These are phyloP conservation scores for Umimayanthus chanpuru DNA, from an alignment of 92 coral and sea anemone species.

Conservation along the genomic window DNA sequence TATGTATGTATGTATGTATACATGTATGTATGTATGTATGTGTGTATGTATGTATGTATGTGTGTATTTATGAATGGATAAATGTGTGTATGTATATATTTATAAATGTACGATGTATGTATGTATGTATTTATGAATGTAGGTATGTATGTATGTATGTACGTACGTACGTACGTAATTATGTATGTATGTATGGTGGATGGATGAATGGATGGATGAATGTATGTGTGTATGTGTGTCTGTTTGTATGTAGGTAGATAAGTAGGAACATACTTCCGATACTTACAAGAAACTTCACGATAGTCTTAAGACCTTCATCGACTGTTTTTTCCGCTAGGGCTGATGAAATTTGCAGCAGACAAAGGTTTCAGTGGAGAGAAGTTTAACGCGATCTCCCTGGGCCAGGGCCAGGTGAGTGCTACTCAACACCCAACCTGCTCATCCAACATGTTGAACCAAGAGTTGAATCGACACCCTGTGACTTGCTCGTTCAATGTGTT, in stretches of 20 bases:
- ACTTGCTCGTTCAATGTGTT: neutral
- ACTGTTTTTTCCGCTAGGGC: constrained; percentile 56
- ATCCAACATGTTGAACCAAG: too few relatives aligned
- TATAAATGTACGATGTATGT: too few relatives aligned
- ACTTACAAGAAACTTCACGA: too few relatives aligned
- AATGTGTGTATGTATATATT: neutral
- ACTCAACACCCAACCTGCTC: neutral
- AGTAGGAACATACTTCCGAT: neutral
- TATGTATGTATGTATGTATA: neutral
- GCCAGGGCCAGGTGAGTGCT: constrained; percentile 95
- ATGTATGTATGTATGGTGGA: neutral
- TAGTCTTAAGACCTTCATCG: too few relatives aligned
- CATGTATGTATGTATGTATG: neutral
- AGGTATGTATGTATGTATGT: neutral
- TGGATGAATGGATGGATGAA: too few relatives aligned
- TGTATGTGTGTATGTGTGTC: neutral
- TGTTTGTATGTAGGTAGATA: neutral
- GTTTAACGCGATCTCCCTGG: constrained; percentile 98
- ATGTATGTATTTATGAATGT: too few relatives aligned
- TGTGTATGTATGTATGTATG: too few relatives aligned
- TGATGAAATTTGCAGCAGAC: constrained; percentile 97
- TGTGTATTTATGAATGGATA: too few relatives aligned
- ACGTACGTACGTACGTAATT: neutral
- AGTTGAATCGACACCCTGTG: neutral
- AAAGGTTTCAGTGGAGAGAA: constrained; percentile 97